These are phyloP conservation scores for Siniperca obscura DNA, from an alignment of 2,797 vertebrate genomes.

Conservation along the genomic window DNA sequence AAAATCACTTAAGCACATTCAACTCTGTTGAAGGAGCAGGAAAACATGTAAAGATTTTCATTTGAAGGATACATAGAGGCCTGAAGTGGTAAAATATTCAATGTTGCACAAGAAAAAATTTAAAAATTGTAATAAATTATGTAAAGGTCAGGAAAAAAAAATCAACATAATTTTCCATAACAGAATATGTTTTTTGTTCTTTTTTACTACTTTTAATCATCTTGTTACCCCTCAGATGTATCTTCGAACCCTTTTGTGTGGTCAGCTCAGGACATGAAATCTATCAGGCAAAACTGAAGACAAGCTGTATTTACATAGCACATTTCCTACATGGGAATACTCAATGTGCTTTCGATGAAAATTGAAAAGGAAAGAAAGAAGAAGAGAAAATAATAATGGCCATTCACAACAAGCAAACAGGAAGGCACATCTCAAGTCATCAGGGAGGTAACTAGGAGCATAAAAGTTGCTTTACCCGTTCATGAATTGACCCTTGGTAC, in stretches of 20 bases:
- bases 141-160: background rate
- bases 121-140: too few species aligned
- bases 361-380: background rate
- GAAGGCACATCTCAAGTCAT: background rate
- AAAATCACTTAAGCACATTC: background rate
- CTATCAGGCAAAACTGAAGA: background rate
- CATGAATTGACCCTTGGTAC: background rate
- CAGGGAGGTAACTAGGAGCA: background rate
- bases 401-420: background rate
- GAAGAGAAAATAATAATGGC: background rate
- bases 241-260: accelerated
- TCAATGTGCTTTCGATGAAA: background rate
- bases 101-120: background rate
- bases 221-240: background rate
- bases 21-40: background rate
- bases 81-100: background rate
- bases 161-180: too few species aligned
- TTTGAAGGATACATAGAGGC: background rate
- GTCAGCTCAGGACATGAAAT: background rate
- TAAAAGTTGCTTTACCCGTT: background rate
- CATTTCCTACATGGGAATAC: background rate
- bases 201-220: background rate
- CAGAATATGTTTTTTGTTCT: background rate
- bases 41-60: background rate
- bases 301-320: background rate